A percentile compares a stretch with the other conserved stretches of the same genome.
Conservation (phyloP, 2,888 invertebrate species). For the Platynereis dumerilii region DNA sequence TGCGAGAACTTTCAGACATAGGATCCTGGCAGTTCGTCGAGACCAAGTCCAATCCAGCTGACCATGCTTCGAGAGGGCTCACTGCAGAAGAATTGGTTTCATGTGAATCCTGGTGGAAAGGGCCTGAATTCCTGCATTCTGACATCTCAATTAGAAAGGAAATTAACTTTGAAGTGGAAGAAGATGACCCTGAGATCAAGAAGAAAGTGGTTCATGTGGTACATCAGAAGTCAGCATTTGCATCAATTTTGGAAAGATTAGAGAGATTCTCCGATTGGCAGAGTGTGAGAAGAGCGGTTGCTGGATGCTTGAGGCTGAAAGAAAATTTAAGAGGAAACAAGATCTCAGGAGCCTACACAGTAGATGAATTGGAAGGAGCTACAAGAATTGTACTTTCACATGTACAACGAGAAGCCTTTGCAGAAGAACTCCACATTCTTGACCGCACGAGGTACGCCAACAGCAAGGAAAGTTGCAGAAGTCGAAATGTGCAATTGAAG, state of each 20-base stretch:
- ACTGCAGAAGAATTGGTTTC: conserved; percentile 25
- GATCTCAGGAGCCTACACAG: neutral
- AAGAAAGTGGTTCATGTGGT: neutral
- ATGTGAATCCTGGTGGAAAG: conserved; percentile 23
- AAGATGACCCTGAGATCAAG: conserved; percentile 20
- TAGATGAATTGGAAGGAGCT: conserved; percentile 14
- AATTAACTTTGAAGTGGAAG: neutral
- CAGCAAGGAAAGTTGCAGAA: too few species aligned
- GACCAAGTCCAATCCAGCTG: conserved; percentile 48
- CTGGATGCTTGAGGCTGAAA: neutral
- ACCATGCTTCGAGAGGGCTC: conserved; percentile 42
- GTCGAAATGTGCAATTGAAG: too few species aligned
- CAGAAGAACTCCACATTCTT: conserved; percentile 5
- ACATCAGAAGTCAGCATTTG: too few species aligned
- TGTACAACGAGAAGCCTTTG: conserved; percentile 19
- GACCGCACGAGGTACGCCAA: too few species aligned
- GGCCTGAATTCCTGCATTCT: conserved; percentile 27
- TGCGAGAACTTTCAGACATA: conserved; percentile 31
- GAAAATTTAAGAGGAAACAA: neutral
- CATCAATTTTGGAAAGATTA: too few species aligned
- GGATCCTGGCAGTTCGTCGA: conserved; percentile 43
- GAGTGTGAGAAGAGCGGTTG: neutral
- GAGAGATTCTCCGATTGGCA: conserved; percentile 22
- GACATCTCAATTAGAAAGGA: neutral
- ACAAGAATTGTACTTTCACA: neutral